Percentiles rank a stretch among this genome's conserved stretches.
Evolutionary conservation across 2,797 vertebrate genomes (phyloP).

Genomic region (Chiloscyllium punctatum): DNA sequence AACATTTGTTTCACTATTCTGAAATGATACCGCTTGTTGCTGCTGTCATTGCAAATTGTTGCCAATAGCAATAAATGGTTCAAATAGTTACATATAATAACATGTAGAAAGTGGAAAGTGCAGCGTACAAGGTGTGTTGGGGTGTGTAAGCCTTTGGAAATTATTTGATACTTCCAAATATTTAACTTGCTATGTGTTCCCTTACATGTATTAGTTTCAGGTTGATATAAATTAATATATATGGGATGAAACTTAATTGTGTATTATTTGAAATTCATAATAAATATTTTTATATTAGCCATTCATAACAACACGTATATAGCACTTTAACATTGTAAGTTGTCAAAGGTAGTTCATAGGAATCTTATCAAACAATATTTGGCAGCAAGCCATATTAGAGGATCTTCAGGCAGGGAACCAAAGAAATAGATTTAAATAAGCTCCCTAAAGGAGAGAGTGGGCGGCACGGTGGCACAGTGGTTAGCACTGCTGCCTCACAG

Average conservation of each 20-base stretch:
- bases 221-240: background rate
- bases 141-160: too few species aligned
- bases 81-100: slow-evolving; percentile 7
- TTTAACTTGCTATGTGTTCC: background rate
- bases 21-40: background rate
- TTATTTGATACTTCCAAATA: background rate
- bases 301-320: background rate
- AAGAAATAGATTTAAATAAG: background rate
- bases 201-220: background rate
- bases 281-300: background rate
- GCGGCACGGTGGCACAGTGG: too few species aligned
- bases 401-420: background rate
- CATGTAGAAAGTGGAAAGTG: background rate
- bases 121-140: background rate
- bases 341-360: background rate
- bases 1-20: background rate
- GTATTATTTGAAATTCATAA: background rate
- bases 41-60: slow-evolving; percentile 1
- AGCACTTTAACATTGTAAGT: background rate
- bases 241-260: background rate
- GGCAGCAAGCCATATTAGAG: background rate
- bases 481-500: too few species aligned
- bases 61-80: background rate
- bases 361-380: background rate
- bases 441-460: background rate